Conservation (phyloP, 2,113 vertebrate species). For the Aegypius monachus region DNA sequence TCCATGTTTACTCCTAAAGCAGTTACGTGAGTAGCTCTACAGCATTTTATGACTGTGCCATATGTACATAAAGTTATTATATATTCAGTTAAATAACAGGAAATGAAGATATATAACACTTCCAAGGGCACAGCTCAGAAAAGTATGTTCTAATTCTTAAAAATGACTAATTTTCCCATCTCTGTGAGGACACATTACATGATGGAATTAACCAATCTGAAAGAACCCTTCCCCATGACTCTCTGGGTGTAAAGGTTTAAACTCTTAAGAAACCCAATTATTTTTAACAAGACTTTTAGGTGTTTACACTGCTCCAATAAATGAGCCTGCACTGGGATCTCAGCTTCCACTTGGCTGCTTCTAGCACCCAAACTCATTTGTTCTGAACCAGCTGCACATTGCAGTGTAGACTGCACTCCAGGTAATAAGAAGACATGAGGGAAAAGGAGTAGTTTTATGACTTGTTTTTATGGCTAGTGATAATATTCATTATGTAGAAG, state of each 20-base stretch:
- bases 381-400: background rate
- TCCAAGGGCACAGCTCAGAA: background rate
- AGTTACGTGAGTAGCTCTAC: background rate
- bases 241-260: background rate
- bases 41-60: background rate
- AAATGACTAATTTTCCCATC: background rate
- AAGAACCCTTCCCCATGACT: background rate
- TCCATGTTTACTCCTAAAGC: background rate
- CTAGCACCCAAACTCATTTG: background rate
- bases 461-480: background rate
- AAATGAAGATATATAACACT: background rate
- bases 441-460: background rate
- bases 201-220: background rate
- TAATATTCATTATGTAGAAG: background rate
- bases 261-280: background rate
- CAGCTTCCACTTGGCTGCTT: background rate
- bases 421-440: background rate
- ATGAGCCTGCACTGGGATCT: background rate
- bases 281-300: background rate
- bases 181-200: background rate
- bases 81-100: background rate
- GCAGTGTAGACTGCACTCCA: background rate
- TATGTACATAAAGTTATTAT: background rate
- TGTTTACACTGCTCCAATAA: background rate
- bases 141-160: background rate